These are phyloP conservation scores for Tragelaphus scriptus DNA, from an alignment of 2,113 vertebrate species.

Conservation along the genomic window DNA sequence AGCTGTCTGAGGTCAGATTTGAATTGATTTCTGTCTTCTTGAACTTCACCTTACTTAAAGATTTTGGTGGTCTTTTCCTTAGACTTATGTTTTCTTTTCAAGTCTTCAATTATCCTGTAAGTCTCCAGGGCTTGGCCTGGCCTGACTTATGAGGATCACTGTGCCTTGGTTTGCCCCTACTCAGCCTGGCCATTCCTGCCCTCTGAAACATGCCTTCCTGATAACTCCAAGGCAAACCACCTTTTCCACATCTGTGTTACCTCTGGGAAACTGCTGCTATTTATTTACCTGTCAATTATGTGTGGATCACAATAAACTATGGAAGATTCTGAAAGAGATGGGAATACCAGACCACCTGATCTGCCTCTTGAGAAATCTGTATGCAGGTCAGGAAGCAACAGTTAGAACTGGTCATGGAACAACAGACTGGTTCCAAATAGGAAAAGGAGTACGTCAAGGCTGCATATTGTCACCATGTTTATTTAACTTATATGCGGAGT, in stretches of 20 bases:
- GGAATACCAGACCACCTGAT: too few species aligned
- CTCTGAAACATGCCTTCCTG: neutral
- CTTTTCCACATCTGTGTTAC: neutral
- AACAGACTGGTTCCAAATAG: too few species aligned
- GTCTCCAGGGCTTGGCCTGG: neutral
- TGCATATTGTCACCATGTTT: too few species aligned
- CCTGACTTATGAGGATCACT: neutral
- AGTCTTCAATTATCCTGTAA: neutral
- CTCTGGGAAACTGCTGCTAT: neutral
- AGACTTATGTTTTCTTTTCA: neutral
- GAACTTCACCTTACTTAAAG: neutral
- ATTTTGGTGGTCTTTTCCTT: neutral
- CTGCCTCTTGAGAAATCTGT: too few species aligned
- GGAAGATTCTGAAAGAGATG: too few species aligned
- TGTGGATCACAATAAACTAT: too few species aligned
- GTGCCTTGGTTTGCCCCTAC: neutral
- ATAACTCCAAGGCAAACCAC: neutral
- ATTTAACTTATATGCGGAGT: too few species aligned
- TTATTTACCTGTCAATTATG: neutral
- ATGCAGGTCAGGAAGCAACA: too few species aligned
- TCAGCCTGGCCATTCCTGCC: neutral
- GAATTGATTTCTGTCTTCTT: neutral
- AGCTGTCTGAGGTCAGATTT: neutral
- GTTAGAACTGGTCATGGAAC: too few species aligned
- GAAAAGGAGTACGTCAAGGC: too few species aligned